phyloP scores from a whole-genome alignment of 2,888 invertebrate species.

The Dione vanillae region DNA sequence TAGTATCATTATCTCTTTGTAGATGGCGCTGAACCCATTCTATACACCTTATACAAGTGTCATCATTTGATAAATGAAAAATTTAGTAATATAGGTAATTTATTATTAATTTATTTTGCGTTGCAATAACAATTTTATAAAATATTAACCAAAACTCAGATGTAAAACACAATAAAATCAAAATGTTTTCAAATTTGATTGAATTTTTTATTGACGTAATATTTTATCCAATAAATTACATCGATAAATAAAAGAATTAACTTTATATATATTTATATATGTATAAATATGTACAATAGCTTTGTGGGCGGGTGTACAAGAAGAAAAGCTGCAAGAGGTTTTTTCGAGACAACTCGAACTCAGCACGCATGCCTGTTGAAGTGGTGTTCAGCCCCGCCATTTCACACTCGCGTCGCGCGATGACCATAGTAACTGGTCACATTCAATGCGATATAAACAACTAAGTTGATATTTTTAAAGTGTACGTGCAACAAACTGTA shows the following conservation, averaged over 20 bases:
- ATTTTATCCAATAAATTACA: no score
- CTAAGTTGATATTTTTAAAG: constrained; percentile 28
- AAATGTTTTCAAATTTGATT: no score
- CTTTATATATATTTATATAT: no score
- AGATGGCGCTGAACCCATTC: neutral
- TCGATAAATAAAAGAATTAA: neutral
- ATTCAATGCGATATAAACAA: constrained; percentile 35
- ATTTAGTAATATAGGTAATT: neutral
- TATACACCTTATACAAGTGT: neutral
- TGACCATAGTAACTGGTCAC: constrained; percentile 51
- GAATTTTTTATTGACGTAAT: no score
- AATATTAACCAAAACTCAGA: no score
- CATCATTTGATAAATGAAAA: neutral
- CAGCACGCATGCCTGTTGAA: constrained; percentile 67
- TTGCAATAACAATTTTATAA: no score
- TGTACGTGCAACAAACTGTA: constrained; percentile 21
- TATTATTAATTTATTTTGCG: neutral
- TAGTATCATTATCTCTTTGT: neutral
- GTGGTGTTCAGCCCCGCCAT: constrained; percentile 50
- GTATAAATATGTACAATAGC: no score
- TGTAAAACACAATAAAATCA: no score
- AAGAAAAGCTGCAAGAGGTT: neutral
- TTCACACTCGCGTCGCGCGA: constrained; percentile 52
- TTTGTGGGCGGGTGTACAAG: neutral
- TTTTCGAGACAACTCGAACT: constrained; percentile 44